Percentiles rank a stretch among this genome's conserved stretches.
phyloP scores from a whole-genome alignment of 2,888 invertebrate species.

The Agriotes lineatus region DNA sequence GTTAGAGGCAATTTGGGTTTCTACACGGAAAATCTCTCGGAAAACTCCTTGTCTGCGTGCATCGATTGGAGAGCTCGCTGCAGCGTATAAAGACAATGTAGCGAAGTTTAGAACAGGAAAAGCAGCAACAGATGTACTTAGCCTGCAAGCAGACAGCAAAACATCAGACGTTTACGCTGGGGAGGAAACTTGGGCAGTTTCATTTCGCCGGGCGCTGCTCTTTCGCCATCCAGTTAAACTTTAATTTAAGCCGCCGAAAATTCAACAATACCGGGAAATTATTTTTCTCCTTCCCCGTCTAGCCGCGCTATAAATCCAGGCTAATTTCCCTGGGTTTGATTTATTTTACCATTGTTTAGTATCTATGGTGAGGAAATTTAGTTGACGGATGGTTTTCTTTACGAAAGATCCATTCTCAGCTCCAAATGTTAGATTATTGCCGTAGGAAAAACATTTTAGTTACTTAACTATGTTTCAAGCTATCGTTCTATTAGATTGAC shows the following conservation, averaged over 20 bases:
- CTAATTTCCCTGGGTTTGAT: too few relatives aligned
- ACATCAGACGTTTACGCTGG: constrained; percentile 34
- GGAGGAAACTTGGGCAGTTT: constrained; percentile 35
- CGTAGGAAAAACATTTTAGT: too few relatives aligned
- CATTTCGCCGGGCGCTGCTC: constrained; percentile 19
- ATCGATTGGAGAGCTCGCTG: constrained; percentile 26
- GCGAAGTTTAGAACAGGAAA: constrained; percentile 28
- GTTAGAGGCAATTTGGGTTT: constrained; percentile 33
- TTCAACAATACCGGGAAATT: constrained; percentile 10
- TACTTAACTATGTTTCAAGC: too few relatives aligned
- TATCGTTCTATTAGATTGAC: too few relatives aligned
- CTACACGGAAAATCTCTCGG: constrained; percentile 32
- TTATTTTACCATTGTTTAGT: too few relatives aligned
- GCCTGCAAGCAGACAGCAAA: constrained; percentile 30
- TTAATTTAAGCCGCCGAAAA: constrained; percentile 28
- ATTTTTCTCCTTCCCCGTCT: too few relatives aligned
- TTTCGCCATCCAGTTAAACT: constrained; percentile 27
- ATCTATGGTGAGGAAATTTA: too few relatives aligned
- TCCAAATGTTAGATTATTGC: too few relatives aligned
- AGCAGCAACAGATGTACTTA: constrained; percentile 42
- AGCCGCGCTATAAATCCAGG: too few relatives aligned
- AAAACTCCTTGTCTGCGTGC: constrained; percentile 22
- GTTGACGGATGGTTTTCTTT: too few relatives aligned
- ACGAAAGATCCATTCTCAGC: too few relatives aligned
- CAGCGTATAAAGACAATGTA: constrained; percentile 18